phyloP scores from a whole-genome alignment of 2,113 vertebrate genomes.

The Planiliza haematocheilus region DNA sequence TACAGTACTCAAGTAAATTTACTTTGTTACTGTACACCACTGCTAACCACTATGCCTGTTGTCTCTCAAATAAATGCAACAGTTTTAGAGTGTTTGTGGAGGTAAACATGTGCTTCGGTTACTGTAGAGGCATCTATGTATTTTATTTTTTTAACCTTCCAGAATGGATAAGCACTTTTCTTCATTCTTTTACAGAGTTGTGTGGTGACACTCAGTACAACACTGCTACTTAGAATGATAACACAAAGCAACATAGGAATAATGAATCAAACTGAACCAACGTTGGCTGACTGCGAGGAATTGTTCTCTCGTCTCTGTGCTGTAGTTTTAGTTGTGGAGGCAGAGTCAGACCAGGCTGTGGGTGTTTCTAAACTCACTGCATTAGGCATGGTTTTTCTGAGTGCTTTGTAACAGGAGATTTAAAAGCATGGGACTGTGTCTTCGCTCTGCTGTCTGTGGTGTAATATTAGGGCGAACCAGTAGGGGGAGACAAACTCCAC shows the following conservation, averaged over 20 bases:
- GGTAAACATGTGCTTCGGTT: not conserved
- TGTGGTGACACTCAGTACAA: no score
- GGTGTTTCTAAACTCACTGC: conserved; percentile 22
- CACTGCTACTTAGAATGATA: not conserved
- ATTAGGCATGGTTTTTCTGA: not conserved
- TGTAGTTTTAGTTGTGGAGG: conserved; percentile 14
- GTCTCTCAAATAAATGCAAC: not conserved
- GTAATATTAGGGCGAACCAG: conserved; percentile 51
- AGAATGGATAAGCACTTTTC: not conserved
- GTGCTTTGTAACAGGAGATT: conserved; percentile 20
- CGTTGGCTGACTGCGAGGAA: not conserved
- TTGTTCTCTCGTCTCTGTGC: not conserved
- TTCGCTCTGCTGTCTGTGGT: conserved; percentile 36
- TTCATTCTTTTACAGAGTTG: not conserved
- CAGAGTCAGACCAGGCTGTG: conserved; percentile 30
- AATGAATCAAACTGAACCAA: conserved; percentile 12
- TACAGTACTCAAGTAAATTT: no score
- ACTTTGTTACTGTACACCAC: no score
- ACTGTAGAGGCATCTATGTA: not conserved
- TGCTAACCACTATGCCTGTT: no score
- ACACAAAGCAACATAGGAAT: no score
- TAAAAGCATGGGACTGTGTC: conserved; percentile 48
- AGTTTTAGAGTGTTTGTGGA: conserved; percentile 19
- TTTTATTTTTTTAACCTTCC: not conserved
- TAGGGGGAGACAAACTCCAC: conserved; percentile 65